Evolutionary conservation across 2,797 vertebrate genomes (phyloP), one percentile per base, ranked within the genome.

Genomic region (Oryzias dopingdopingensis): DNA sequence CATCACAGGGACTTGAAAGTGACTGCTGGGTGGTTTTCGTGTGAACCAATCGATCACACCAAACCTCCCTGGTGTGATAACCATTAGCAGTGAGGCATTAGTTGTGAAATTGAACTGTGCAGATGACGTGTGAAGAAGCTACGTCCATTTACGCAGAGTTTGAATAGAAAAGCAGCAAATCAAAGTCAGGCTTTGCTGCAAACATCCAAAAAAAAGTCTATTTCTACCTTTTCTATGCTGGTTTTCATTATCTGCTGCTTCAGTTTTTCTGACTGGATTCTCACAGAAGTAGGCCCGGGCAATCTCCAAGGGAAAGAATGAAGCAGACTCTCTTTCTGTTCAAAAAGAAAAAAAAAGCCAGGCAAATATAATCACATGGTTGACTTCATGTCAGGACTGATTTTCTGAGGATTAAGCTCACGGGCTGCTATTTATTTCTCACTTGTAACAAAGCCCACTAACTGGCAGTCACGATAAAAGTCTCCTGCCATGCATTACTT

Each of bases 91-190:
- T 4, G 40, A 70, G 79, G 77, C 72, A 74, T 4, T 42, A 59
- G 59, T 79, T 74, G 80, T 81, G 83, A 81, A 83, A 77, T 77
- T 46, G 16, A 72, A 56, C 53, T 61, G 62, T 65, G 51, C 55
- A 68, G 60, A 70, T 55, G 64, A 79, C 20, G 78, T 83, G 73
- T 79, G 75, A 84, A 84, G 75, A 84, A 84, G 79, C 81, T 57
- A 49, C 65, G 63, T 69, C 79, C 60, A 76, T 80, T 82, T 78
- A 50, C 23, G 3, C 59, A 47, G 59, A 72, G 75, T 78, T 72
- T 60, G 70, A 65, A 26, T 59, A 67, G 61, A 32, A 61, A 81
- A 78, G 78, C 65, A 74, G 72, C 67, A 71, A 60, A 76, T 78
- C 66, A 74, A 74, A 75, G 62, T 83, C 65, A 44, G 63, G 41